Conservation (phyloP, 2,888 invertebrate species). For the Eulithis prunata region DNA sequence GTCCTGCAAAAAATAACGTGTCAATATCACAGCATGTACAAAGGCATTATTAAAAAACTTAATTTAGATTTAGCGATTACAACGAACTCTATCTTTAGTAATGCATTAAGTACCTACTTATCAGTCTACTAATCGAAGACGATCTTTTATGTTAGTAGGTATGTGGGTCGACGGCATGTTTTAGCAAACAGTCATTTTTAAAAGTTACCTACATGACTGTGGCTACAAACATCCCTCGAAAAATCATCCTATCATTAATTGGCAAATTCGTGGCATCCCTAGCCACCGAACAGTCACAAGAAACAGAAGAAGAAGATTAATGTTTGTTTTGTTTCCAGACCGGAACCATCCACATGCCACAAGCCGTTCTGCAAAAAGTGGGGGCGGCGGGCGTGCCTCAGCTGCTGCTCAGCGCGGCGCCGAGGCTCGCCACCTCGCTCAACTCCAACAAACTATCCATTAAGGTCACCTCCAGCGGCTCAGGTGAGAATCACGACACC, state of each 20-base stretch:
- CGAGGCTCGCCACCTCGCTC: slow-evolving; percentile 74
- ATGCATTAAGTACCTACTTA: slow-evolving; percentile 12
- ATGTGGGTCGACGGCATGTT: not conserved
- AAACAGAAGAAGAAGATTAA: no score
- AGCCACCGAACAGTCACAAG: no score
- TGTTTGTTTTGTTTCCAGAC: slow-evolving; percentile 63
- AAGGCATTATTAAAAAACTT: not conserved
- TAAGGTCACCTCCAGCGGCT: slow-evolving; percentile 84
- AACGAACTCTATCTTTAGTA: slow-evolving; percentile 8
- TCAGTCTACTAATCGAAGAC: slow-evolving; percentile 3
- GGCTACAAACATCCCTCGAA: no score
- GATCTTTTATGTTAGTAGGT: not conserved
- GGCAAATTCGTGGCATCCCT: no score
- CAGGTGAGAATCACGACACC: slow-evolving; percentile 43
- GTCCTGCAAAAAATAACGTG: not conserved
- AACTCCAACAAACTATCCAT: slow-evolving; percentile 87
- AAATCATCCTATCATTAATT: no score
- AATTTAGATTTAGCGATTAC: slow-evolving; percentile 13
- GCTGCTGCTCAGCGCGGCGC: slow-evolving; percentile 73
- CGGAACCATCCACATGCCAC: slow-evolving; percentile 85
- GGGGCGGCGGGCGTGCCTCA: slow-evolving; percentile 78
- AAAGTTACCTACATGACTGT: no score
- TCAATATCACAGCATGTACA: not conserved
- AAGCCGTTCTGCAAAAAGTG: slow-evolving; percentile 78
- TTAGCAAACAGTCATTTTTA: not conserved